A percentile compares a stretch with the other conserved stretches of the same genome.
phyloP scores from a whole-genome alignment of 2,888 invertebrate genomes.

The Pandemis cinnamomeana region DNA sequence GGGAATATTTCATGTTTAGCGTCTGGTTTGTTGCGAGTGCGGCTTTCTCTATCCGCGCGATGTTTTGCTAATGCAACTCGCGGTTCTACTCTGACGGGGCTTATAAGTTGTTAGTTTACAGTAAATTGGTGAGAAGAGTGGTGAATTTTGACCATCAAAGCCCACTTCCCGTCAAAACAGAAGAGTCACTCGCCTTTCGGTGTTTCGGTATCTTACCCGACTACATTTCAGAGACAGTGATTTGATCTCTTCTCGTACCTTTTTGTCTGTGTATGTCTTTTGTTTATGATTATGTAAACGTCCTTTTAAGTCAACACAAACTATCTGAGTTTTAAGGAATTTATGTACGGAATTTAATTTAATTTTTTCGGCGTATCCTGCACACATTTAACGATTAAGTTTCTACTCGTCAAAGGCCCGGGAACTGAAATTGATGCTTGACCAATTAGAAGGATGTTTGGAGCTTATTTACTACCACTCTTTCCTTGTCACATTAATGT shows the following conservation, averaged over 20 bases:
- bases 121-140: background rate
- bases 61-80: conserved; percentile 15
- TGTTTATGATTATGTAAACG: no score
- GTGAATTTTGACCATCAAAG: no score
- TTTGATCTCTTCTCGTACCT: no score
- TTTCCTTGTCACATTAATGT: background rate
- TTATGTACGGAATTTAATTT: background rate
- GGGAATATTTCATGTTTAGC: conserved; percentile 72
- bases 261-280: no score
- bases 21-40: conserved; percentile 45
- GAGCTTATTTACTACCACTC: background rate
- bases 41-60: conserved; percentile 10
- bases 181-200: no score
- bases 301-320: no score
- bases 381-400: background rate
- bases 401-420: background rate
- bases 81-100: background rate
- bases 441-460: background rate
- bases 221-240: no score
- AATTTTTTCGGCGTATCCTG: background rate
- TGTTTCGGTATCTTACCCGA: no score
- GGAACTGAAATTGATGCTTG: background rate
- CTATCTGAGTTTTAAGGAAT: background rate
- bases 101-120: background rate
- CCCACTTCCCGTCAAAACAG: no score